These are phyloP conservation scores for Etia nguti DNA, from an alignment of 2,113 vertebrate species.

Conservation along the genomic window DNA sequence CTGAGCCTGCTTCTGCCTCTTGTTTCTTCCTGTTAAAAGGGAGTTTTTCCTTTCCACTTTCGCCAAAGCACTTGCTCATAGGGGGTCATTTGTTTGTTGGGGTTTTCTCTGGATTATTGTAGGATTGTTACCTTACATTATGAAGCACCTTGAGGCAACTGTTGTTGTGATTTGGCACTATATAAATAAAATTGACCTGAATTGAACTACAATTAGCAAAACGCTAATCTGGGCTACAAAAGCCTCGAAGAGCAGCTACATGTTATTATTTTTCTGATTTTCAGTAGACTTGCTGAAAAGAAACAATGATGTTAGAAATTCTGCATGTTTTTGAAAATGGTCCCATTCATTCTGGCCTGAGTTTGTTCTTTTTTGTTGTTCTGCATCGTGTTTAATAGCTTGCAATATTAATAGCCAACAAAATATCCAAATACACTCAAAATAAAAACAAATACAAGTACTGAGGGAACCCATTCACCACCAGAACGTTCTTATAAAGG, in stretches of 20 bases:
- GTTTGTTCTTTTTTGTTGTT: neutral
- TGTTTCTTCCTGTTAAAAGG: neutral
- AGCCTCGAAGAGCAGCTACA: neutral
- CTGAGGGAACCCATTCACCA: neutral
- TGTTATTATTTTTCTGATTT: neutral
- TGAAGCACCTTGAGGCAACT: neutral
- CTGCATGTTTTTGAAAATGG: neutral
- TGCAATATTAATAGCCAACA: neutral
- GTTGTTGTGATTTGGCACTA: fast-evolving
- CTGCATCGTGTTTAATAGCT: neutral
- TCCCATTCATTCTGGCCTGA: neutral
- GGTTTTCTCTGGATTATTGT: neutral
- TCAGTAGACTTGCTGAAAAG: neutral
- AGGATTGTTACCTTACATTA: neutral
- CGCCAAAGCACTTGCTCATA: neutral
- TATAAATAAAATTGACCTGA: neutral
- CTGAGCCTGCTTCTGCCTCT: neutral
- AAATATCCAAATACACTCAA: neutral
- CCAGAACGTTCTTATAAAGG: neutral
- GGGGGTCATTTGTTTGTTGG: fast-evolving
- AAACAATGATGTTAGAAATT: neutral
- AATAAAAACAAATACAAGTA: neutral
- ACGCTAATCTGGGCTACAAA: neutral
- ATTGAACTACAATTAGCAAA: neutral
- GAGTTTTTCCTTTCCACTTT: neutral